A percentile compares a stretch with the other conserved stretches of the same genome.
These are phyloP conservation scores for Thymelicus sylvestris DNA, from an alignment of 2,888 invertebrate species.

Conservation along the genomic window DNA sequence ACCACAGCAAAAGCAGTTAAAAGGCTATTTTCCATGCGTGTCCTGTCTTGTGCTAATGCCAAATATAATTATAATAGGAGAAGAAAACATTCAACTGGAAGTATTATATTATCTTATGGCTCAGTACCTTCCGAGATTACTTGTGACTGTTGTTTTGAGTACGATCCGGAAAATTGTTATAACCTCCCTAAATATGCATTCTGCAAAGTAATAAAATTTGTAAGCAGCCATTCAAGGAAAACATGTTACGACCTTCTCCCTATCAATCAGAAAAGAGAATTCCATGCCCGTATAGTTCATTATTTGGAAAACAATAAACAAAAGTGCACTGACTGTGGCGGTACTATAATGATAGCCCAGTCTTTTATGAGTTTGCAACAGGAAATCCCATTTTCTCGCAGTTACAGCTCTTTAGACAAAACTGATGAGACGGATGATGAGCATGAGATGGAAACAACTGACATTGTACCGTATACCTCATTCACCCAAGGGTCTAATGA, in stretches of 20 bases:
- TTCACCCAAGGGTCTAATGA: conserved; percentile 25
- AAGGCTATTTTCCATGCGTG: conserved; percentile 80
- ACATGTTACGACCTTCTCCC: conserved; percentile 83
- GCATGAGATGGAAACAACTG: conserved; percentile 31
- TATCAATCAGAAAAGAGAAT: conserved; percentile 81
- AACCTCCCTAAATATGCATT: conserved; percentile 82
- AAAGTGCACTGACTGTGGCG: conserved; percentile 81
- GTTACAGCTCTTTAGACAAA: conserved; percentile 26
- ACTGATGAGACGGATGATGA: conserved; percentile 35
- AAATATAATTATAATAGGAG: conserved; percentile 49
- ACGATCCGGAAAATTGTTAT: conserved; percentile 59
- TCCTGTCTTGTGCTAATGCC: conserved; percentile 81
- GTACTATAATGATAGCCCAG: conserved; percentile 65
- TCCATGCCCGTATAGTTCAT: conserved; percentile 79
- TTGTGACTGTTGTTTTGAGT: conserved; percentile 72
- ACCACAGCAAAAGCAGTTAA: conserved; percentile 81
- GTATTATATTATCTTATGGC: conserved; percentile 43
- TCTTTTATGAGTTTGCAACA: conserved; percentile 52
- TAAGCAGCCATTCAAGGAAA: conserved; percentile 75
- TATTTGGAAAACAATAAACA: conserved; percentile 79
- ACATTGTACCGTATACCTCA: conserved; percentile 24
- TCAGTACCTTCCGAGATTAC: conserved; percentile 48
- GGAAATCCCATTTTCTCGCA: conserved; percentile 35
- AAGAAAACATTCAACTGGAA: conserved; percentile 46
- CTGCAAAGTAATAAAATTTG: conserved; percentile 85